Evolutionary conservation across 2,888 invertebrate genomes (phyloP), one percentile per base, ranked within the genome.

Genomic region (Xestia sexstrigata): DNA sequence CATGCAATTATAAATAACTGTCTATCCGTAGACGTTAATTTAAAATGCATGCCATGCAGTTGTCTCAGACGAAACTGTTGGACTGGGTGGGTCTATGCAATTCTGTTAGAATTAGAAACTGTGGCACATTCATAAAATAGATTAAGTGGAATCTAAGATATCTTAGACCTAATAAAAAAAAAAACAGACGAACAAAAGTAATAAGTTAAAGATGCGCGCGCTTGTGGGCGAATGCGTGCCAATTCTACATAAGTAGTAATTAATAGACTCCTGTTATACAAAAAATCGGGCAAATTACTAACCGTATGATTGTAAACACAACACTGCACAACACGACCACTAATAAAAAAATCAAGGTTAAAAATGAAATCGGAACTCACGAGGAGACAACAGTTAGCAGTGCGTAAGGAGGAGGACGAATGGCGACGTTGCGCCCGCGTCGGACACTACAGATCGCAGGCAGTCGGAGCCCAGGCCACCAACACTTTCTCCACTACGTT

Each of bases 401-500:
- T 68, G 72, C 68, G 73, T 78, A 86, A 77, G 75, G 74, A 81
- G 75, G 74, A 83, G 82, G 84, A 84, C 82, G 75, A 83, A 74
- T 73, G 80, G 78, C 86, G 87, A 71, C 90, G 79, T 77, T 81
- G 70, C 82, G 89, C 86, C 83, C 74, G 79, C 76, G 75, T 76
- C 80, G 78, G 73, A 79, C 82, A 83, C 87, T 86, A 84, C 83
- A 82, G 81, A 81, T 78, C 75, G 74, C 74, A 79, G 76, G 60
- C 72, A 76, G 89, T 87, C 86, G 92, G 93, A 93, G 93, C 93
- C 91, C 93, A 92, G 92, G 89, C 91, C 92, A 89, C 92, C 92
- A 91, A 91, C 84, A 95, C 96, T 96, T 96, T 96, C 96, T 95
- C 95, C 93, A 87, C 88, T 85, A 83, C 91, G 94, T 86, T 93